A percentile compares a stretch with the other conserved stretches of the same genome.
These are phyloP conservation scores for Hemicrepidius hirtus DNA, from an alignment of 2,888 invertebrate species.

Conservation along the genomic window DNA sequence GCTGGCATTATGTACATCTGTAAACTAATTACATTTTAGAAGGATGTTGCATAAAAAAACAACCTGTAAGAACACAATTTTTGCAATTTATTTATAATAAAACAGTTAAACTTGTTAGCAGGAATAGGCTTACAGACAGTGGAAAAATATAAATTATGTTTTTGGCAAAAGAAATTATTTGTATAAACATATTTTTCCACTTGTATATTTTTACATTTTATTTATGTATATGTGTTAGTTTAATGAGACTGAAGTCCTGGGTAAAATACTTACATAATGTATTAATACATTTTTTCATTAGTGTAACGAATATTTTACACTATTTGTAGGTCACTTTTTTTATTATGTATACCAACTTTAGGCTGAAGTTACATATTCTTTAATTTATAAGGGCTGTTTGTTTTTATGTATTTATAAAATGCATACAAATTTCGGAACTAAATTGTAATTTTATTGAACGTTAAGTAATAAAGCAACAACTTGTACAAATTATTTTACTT, in stretches of 20 bases:
- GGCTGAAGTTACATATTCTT: constrained; percentile 38
- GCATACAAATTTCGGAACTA: constrained; percentile 61
- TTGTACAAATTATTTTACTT: constrained; percentile 33
- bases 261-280: constrained; percentile 61
- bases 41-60: constrained; percentile 13
- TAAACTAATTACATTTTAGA: neutral
- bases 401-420: constrained; percentile 60
- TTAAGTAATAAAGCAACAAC: constrained; percentile 60
- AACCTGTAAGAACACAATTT: constrained; percentile 9
- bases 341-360: constrained; percentile 45
- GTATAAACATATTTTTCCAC: constrained; percentile 19
- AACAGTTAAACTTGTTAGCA: neutral
- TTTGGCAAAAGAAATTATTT: neutral
- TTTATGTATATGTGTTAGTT: constrained; percentile 54
- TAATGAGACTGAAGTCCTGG: constrained; percentile 62
- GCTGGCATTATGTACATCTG: no score
- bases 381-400: constrained; percentile 53
- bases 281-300: constrained; percentile 10
- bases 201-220: constrained; percentile 37
- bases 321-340: constrained; percentile 4
- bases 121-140: neutral
- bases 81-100: neutral
- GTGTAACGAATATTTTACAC: constrained; percentile 17
- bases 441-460: constrained; percentile 66
- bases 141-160: no score